Evolutionary conservation across 2,797 vertebrate species (phyloP).

Genomic region (Ceryle rudis): DNA sequence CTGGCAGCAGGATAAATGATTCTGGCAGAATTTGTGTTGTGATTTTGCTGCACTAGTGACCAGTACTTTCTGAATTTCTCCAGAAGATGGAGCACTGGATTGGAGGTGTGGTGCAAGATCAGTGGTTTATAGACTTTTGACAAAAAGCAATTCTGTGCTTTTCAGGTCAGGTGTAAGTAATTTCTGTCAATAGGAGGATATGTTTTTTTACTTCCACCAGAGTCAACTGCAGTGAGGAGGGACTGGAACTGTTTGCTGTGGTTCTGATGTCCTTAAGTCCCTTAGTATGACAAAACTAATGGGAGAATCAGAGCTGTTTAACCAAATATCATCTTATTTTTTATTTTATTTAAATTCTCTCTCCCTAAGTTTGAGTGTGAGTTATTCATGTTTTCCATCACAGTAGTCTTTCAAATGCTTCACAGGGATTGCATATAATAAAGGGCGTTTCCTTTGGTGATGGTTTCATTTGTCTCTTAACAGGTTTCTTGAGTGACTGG

Average conservation of each 20-base stretch:
- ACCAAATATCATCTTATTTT: background rate
- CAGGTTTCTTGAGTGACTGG: background rate
- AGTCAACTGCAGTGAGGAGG: accelerated
- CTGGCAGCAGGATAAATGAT: background rate
- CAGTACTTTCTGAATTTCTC: background rate
- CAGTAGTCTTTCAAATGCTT: background rate
- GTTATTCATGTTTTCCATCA: background rate
- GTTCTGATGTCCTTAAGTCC: background rate
- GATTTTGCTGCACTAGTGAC: background rate
- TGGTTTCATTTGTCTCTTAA: background rate
- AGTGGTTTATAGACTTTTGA: background rate
- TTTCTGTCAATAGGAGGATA: background rate
- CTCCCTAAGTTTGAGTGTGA: background rate
- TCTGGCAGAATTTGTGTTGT: background rate
- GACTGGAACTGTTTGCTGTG: background rate
- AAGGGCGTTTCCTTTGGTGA: background rate
- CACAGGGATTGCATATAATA: background rate
- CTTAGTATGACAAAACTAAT: background rate
- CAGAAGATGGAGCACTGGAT: background rate
- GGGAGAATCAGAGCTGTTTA: background rate
- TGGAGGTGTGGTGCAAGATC: background rate
- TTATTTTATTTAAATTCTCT: background rate
- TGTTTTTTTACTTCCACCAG: background rate
- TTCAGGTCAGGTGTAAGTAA: background rate
- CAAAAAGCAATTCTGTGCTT: background rate